Evolutionary conservation across 2,797 vertebrate genomes (phyloP).

Genomic region (Euthynnus affinis): DNA sequence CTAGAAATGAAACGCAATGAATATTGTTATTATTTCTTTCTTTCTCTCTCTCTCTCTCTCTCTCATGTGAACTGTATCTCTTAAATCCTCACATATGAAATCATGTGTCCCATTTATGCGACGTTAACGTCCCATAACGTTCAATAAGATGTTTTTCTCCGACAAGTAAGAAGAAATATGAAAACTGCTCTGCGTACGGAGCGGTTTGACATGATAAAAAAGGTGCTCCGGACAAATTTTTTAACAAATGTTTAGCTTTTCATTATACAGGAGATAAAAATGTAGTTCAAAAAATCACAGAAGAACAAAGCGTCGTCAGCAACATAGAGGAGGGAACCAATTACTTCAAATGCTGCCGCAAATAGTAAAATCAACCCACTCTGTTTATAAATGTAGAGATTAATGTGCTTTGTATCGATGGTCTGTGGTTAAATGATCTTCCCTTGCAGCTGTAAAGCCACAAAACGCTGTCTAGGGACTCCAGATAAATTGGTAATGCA

Average conservation of each 20-base stretch:
- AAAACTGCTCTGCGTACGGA: constrained; percentile 9
- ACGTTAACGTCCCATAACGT: constrained; percentile 48
- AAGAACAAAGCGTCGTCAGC: constrained; percentile 69
- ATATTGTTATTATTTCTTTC: constrained; percentile 69
- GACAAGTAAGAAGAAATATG: constrained; percentile 30
- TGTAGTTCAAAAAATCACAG: constrained; percentile 56
- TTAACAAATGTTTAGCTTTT: constrained; percentile 60
- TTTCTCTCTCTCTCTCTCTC: no score
- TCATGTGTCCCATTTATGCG: constrained; percentile 65
- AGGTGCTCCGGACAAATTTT: constrained; percentile 51
- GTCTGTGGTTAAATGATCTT: constrained; percentile 71
- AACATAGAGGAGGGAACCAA: constrained; percentile 61
- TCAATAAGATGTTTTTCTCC: constrained; percentile 68
- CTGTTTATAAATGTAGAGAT: constrained; percentile 59
- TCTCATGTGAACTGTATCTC: constrained; percentile 49
- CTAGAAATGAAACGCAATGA: constrained; percentile 76
- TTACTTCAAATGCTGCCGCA: constrained; percentile 62
- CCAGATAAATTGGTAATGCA: constrained; percentile 72
- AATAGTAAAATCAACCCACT: constrained; percentile 60
- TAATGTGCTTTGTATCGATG: constrained; percentile 57
- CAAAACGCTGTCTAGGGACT: constrained; percentile 63
- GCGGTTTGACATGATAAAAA: constrained; percentile 35
- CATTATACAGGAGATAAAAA: constrained; percentile 54
- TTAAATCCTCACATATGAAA: constrained; percentile 49
- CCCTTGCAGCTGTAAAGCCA: constrained; percentile 66